Conservation (phyloP, 2,888 invertebrate species). For the Andrena bicolor region DNA sequence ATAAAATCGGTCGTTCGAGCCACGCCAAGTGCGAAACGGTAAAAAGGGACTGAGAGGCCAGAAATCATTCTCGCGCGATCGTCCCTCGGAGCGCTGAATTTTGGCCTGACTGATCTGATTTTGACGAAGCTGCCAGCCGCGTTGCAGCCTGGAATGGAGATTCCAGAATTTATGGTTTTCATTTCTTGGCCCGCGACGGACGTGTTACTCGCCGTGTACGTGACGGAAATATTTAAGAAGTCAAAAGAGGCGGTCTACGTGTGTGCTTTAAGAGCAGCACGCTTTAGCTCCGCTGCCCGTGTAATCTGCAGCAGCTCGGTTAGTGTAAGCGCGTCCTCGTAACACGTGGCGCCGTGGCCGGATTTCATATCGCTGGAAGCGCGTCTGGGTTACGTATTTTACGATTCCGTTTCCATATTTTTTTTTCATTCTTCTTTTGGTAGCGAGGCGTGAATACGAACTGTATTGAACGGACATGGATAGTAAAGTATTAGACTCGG, state of each 20-base stretch:
- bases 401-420: background rate
- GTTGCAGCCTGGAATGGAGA: conserved; percentile 62
- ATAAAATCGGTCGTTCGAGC: background rate
- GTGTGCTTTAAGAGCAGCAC: conserved; percentile 40
- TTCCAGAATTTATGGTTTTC: conserved; percentile 77
- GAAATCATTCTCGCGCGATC: background rate
- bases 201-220: conserved; percentile 69
- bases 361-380: conserved; percentile 41
- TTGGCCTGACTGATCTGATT: conserved; percentile 65
- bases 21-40: background rate
- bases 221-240: conserved; percentile 72
- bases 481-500: background rate
- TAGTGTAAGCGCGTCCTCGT: conserved; percentile 44
- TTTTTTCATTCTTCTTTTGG: background rate
- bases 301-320: conserved; percentile 31
- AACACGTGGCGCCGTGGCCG: conserved; percentile 40
- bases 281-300: conserved; percentile 19
- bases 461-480: background rate
- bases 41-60: background rate
- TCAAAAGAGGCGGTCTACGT: conserved; percentile 36
- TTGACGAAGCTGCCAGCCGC: conserved; percentile 58
- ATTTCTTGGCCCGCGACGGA: conserved; percentile 72
- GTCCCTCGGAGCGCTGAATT: conserved; percentile 3
- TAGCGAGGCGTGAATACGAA: background rate
- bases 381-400: background rate